Percentiles rank a stretch among this genome's conserved stretches.
phyloP scores from a whole-genome alignment of 2,797 vertebrate genomes.

The Oreochromis grahami region DNA sequence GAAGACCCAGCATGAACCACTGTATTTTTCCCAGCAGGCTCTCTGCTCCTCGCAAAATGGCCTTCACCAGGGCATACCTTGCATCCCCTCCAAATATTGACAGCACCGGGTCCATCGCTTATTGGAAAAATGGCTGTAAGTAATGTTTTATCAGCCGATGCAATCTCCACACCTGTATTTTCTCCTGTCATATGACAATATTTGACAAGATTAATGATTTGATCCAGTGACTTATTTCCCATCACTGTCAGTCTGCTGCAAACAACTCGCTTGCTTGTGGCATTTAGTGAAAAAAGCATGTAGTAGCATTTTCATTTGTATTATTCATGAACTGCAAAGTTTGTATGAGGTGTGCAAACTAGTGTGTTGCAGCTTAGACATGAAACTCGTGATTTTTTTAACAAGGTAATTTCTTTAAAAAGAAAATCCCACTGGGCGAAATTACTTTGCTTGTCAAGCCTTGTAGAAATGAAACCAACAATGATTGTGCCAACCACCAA shows the following conservation, averaged over 20 bases:
- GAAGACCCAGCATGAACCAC: conserved; percentile 79
- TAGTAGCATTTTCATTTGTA: conserved; percentile 46
- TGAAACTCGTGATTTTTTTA: conserved; percentile 29
- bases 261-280: conserved; percentile 68
- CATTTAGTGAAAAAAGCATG: conserved; percentile 62
- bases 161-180: conserved; percentile 74
- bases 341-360: conserved; percentile 40
- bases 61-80: conserved; percentile 71
- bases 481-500: conserved; percentile 18
- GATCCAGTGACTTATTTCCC: conserved; percentile 70
- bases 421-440: background rate
- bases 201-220: conserved; percentile 76
- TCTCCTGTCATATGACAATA: conserved; percentile 71
- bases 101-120: conserved; percentile 72
- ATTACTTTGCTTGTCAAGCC: background rate
- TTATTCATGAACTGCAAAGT: conserved; percentile 56
- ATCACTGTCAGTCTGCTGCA: conserved; percentile 60
- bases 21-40: conserved; percentile 85
- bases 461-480: conserved; percentile 29
- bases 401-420: background rate
- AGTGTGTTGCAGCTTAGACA: background rate
- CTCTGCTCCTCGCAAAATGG: conserved; percentile 76
- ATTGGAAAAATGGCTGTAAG: conserved; percentile 79
- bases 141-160: conserved; percentile 77
- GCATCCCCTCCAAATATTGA: conserved; percentile 79